Evolutionary conservation across 2,113 vertebrate species (phyloP).

Genomic region (Melospiza melodia): DNA sequence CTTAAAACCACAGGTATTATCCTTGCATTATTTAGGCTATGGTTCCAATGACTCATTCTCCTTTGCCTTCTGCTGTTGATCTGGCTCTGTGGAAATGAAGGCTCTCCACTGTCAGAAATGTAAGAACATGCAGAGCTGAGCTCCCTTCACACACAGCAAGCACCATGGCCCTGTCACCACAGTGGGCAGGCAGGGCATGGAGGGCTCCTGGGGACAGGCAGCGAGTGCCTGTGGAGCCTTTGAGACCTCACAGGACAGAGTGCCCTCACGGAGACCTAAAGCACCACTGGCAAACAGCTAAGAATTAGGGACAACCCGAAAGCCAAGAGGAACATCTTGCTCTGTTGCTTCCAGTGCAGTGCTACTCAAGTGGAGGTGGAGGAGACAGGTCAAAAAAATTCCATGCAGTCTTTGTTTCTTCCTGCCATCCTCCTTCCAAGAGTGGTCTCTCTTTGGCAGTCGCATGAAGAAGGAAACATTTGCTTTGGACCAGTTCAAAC

Average conservation of each 20-base stretch:
- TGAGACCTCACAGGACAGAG: not conserved
- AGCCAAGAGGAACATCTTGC: not conserved
- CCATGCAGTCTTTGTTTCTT: conserved; percentile 1
- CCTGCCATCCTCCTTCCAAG: conserved; percentile 24
- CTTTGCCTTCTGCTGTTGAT: not conserved
- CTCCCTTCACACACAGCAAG: not conserved
- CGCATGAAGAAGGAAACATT: not conserved
- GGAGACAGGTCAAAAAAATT: not conserved
- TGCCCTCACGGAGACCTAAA: not conserved
- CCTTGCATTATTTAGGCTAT: not conserved
- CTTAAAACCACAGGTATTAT: not conserved
- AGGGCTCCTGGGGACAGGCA: not conserved
- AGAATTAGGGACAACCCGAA: not conserved
- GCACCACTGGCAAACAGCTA: not conserved
- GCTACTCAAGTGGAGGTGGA: not conserved
- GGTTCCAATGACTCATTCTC: not conserved
- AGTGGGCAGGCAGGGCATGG: not conserved
- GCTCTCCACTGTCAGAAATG: not conserved
- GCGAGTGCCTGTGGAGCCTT: fast-evolving
- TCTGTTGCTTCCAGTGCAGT: not conserved
- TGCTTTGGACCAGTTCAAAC: conserved; percentile 23
- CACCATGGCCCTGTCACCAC: no score
- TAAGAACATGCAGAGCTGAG: not conserved
- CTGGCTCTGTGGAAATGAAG: not conserved
- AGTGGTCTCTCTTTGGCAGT: conserved; percentile 38